Base-by-base conservation (phyloP, 2,888 invertebrate genomes). In the Lasioglossum villosulum region DNA sequence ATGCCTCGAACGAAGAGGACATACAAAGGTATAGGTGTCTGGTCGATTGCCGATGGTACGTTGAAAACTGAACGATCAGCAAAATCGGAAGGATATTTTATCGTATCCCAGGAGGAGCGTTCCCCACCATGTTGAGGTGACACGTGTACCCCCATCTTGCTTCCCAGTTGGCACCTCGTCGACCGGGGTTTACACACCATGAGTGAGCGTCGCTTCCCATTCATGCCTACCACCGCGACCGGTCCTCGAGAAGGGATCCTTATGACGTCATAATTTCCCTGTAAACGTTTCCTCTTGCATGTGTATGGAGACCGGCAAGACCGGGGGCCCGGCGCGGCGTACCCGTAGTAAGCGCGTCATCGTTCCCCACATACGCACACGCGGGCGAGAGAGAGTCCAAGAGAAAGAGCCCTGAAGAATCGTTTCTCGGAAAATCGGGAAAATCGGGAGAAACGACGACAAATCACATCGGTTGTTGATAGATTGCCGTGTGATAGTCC, bases 31-130 rank as follows among this genome's bases (percentile, higher is more conserved):
- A 45, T 4, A 45, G 45, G 45, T 16, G 16, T 16, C 16, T 45
- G 16, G 45, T 45, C 45, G 16, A 45, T 74, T 71, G 82, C 78
- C 76, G 30, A 76, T 81, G 83, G 88, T 75, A 84, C 80, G 56
- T 72, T 81, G 76, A 89, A 91, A 91, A 92, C 90, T 92, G 91
- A 85, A 66, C 78, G 87, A 80, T 80, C 79, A 76, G 75, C 73
- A 84, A 81, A 78, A 48, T 37, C 75, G 83, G 86, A 86, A 87
- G 87, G 91, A 90, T 90, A 92, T 91, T 92, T 91, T 91, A 92
- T 91, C 88, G 88, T 90, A 34, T 74, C 39, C 75, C n/a, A 27
- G 59, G n/a, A 42, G 42, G 42, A 42, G 42, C 42, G 12, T 39
- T 42, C n/a, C n/a, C 59, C n/a, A n/a, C 59, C 27, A 59, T 27